These are phyloP conservation scores for Discoglossus pictus DNA, from an alignment of 2,797 vertebrate species.

Conservation along the genomic window DNA sequence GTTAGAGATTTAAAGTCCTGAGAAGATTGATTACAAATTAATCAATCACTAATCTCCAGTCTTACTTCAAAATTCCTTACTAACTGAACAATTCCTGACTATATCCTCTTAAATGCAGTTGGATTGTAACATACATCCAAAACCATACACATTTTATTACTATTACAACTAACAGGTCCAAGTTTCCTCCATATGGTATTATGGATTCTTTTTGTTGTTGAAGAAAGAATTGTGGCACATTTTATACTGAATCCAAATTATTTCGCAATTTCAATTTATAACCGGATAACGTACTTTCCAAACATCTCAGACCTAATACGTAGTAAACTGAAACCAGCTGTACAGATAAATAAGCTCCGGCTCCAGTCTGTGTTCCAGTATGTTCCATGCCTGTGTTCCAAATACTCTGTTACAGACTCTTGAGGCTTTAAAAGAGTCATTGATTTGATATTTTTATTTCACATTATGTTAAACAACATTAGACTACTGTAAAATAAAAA, in stretches of 20 bases:
- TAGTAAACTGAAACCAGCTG: constrained; percentile 46
- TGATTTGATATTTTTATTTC: too few species aligned
- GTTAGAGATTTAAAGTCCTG: constrained; percentile 24
- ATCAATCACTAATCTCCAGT: constrained; percentile 40
- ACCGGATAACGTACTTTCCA: constrained; percentile 38
- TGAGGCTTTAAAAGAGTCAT: constrained; percentile 7
- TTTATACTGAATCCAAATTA: constrained; percentile 30
- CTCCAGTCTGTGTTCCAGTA: constrained; percentile 24
- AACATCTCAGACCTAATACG: constrained; percentile 42
- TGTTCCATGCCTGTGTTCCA: constrained; percentile 23
- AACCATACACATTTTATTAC: constrained; percentile 17
- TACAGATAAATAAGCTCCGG: constrained; percentile 22
- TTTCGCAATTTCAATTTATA: constrained; percentile 41
- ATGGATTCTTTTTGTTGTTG: neutral
- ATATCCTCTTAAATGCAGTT: constrained; percentile 30
- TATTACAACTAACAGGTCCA: neutral
- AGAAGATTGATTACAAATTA: constrained; percentile 34
- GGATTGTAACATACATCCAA: neutral
- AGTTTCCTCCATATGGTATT: constrained; percentile 21
- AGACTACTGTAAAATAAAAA: too few species aligned
- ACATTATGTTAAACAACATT: too few species aligned
- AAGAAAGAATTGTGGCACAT: constrained; percentile 11
- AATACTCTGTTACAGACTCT: neutral
- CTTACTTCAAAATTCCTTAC: constrained; percentile 24
- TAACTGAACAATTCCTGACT: constrained; percentile 16